These are phyloP conservation scores for Drosophila rufa DNA, from an alignment of 1,140 invertebrate genomes.

Conservation along the genomic window DNA sequence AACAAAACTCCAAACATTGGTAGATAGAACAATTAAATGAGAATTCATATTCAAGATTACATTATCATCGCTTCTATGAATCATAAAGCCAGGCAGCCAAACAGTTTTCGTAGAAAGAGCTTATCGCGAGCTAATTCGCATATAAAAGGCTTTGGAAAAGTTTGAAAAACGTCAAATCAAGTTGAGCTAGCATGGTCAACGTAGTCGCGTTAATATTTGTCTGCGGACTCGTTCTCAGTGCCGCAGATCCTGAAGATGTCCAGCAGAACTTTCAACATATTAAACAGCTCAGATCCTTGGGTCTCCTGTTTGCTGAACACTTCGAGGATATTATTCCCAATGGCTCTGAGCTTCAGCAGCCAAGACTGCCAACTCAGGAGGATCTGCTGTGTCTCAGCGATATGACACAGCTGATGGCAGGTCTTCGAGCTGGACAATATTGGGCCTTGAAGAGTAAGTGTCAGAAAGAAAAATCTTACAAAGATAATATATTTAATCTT, in stretches of 20 bases:
- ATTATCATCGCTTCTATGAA: background rate
- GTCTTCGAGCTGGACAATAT: slow-evolving; percentile 3
- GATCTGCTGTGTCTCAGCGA: slow-evolving; percentile 20
- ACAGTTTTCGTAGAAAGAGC: background rate
- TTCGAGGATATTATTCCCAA: background rate
- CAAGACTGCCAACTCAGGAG: background rate
- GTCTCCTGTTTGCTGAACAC: slow-evolving; percentile 17
- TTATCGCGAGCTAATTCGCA: slow-evolving; percentile 13
- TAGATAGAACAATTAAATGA: slow-evolving; percentile 4
- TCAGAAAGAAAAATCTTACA: no score
- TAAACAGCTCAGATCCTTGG: slow-evolving; percentile 13
- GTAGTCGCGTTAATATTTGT: slow-evolving; percentile 7
- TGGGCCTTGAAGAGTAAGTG: slow-evolving; percentile 40
- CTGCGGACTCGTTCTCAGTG: background rate
- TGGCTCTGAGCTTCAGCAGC: background rate
- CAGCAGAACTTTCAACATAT: slow-evolving; percentile 6
- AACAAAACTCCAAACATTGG: background rate
- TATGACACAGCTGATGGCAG: background rate
- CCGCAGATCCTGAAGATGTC: background rate
- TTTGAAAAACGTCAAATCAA: background rate
- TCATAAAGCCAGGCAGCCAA: background rate
- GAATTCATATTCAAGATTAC: slow-evolving; percentile 6
- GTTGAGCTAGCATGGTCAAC: slow-evolving; percentile 11
- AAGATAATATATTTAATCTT: background rate
- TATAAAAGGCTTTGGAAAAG: slow-evolving; percentile 4